Conservation (phyloP, 2,888 invertebrate species). For the Steinernema hermaphroditum region DNA sequence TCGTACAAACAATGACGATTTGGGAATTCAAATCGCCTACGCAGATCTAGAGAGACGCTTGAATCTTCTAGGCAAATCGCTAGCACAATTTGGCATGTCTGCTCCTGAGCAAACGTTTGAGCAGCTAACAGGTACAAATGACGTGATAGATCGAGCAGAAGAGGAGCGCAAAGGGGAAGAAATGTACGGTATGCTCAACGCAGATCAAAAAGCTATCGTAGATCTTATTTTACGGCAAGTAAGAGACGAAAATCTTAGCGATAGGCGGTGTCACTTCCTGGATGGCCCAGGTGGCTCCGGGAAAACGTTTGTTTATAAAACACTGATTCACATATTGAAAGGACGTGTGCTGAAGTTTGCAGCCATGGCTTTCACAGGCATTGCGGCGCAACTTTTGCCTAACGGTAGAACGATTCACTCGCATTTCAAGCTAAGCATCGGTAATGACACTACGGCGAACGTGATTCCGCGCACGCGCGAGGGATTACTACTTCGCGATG, state of each 20-base stretch:
- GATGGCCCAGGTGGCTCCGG: constrained; percentile 68
- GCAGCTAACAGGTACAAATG: background rate
- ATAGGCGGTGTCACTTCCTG: constrained; percentile 53
- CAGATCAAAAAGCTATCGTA: constrained; percentile 30
- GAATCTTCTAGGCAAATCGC: constrained; percentile 32
- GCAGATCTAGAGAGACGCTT: constrained; percentile 18
- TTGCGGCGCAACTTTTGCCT: constrained; percentile 68
- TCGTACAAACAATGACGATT: background rate
- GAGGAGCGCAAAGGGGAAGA: background rate
- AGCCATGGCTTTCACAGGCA: constrained; percentile 68
- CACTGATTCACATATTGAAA: constrained; percentile 66
- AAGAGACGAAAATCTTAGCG: background rate
- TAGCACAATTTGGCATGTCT: constrained; percentile 5
- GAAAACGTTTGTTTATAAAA: constrained; percentile 67
- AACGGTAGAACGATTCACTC: constrained; percentile 68
- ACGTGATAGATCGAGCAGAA: constrained; percentile 21
- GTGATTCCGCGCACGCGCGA: background rate
- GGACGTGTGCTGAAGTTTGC: constrained; percentile 64
- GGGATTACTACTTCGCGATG: constrained; percentile 21
- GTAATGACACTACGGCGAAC: constrained; percentile 32
- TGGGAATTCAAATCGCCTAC: constrained; percentile 35
- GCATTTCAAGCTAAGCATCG: constrained; percentile 46
- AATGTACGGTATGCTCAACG: background rate
- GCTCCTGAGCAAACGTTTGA: background rate
- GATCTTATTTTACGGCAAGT: background rate